phyloP scores from a whole-genome alignment of 2,888 invertebrate species.

The Brachypalpus laphriformis region DNA sequence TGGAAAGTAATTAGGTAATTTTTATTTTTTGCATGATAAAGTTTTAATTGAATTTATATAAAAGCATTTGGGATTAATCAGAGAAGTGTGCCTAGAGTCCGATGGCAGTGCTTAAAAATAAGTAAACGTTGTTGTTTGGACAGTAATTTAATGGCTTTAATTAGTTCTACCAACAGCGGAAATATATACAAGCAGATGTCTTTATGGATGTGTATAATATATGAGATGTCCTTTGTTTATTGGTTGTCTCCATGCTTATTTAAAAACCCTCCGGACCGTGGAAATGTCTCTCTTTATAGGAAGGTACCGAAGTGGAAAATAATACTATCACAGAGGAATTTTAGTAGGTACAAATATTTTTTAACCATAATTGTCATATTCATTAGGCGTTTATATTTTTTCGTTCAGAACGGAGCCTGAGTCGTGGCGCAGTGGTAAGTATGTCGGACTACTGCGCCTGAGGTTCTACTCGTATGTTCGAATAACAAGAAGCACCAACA shows the following conservation, averaged over 20 bases:
- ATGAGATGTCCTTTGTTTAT: background rate
- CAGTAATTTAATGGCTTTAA: conserved; percentile 30
- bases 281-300: background rate
- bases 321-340: too few species aligned
- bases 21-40: background rate
- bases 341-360: too few species aligned
- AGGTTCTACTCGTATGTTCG: too few species aligned
- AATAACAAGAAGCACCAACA: too few species aligned
- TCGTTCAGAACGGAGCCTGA: too few species aligned
- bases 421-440: too few species aligned
- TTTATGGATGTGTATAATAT: background rate
- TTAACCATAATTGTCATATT: too few species aligned
- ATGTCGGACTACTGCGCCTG: too few species aligned
- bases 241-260: background rate
- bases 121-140: conserved; percentile 6
- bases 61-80: conserved; percentile 34
- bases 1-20: conserved; percentile 40
- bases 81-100: conserved; percentile 22
- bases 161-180: background rate
- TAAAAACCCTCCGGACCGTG: background rate
- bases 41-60: conserved; percentile 54
- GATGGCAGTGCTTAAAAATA: conserved; percentile 31
- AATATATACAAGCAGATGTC: background rate
- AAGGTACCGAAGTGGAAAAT: too few species aligned
- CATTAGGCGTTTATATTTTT: too few species aligned